phyloP scores from a whole-genome alignment of 2,888 invertebrate species.

The Dorcus parallelipipedus region DNA sequence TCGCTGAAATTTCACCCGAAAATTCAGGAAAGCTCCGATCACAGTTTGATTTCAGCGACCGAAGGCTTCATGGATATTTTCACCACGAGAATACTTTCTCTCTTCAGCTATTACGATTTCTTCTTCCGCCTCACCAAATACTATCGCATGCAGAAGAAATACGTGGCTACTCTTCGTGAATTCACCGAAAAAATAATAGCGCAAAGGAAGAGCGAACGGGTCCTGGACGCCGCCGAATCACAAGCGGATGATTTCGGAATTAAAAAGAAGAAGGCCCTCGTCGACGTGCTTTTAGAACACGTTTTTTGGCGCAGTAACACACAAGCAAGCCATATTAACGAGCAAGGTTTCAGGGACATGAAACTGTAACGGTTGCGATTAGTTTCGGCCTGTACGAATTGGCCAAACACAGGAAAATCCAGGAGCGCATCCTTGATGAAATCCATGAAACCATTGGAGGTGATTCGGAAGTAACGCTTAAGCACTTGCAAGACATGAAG shows the following conservation, averaged over 20 bases:
- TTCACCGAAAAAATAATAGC: slow-evolving; percentile 22
- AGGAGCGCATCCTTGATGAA: not conserved
- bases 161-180: slow-evolving; percentile 18
- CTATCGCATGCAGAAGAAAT: slow-evolving; percentile 17
- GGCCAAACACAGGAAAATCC: not conserved
- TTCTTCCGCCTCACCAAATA: slow-evolving; percentile 23
- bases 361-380: not conserved
- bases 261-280: slow-evolving; percentile 15
- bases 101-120: slow-evolving; percentile 23
- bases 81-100: slow-evolving; percentile 23
- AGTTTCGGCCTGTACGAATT: slow-evolving; percentile 5
- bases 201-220: slow-evolving; percentile 19
- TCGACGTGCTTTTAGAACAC: slow-evolving; percentile 50
- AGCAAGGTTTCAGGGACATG: not conserved
- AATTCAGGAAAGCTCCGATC: slow-evolving; percentile 18
- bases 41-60: slow-evolving; percentile 15
- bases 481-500: slow-evolving; percentile 1
- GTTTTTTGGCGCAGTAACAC: slow-evolving; percentile 55
- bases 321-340: not conserved
- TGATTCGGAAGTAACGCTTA: slow-evolving; percentile 1
- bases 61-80: slow-evolving; percentile 20
- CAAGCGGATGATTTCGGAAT: slow-evolving; percentile 10
- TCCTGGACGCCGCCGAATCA: not conserved
- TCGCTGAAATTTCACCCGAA: slow-evolving; percentile 25
- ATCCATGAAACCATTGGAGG: not conserved